A percentile compares a stretch with the other conserved stretches of the same genome.
phyloP scores from a whole-genome alignment of 2,888 invertebrate species.

The Phymatocera aterrima region DNA sequence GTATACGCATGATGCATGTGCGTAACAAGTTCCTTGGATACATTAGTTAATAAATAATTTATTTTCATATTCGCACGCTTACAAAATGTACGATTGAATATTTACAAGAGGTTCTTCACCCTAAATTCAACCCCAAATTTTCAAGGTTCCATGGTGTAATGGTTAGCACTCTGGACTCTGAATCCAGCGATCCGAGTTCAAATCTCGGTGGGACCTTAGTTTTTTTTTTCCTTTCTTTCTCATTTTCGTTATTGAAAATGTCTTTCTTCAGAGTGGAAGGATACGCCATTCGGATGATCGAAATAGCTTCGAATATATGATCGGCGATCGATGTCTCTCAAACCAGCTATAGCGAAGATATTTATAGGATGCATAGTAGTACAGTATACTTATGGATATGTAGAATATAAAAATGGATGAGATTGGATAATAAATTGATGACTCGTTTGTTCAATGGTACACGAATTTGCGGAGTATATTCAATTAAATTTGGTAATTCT shows the following conservation, averaged over 20 bases:
- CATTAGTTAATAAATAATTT: conserved; percentile 23
- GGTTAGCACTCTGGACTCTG: conserved; percentile 49
- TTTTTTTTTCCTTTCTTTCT: conserved; percentile 4
- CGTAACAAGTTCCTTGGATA: not conserved
- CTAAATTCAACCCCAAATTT: not conserved
- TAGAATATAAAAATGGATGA: no score
- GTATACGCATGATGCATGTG: no score
- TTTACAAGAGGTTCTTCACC: not conserved
- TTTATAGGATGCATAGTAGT: no score
- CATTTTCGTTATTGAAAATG: not conserved
- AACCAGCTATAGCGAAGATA: no score
- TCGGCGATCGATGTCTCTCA: not conserved
- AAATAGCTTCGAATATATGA: not conserved
- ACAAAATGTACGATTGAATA: conserved; percentile 7
- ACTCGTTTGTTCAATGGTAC: no score
- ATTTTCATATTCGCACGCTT: not conserved
- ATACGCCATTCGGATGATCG: no score
- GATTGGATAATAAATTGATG: no score
- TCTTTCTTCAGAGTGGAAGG: no score
- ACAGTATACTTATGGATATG: no score
- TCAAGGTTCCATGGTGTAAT: conserved; percentile 49
- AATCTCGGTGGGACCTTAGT: conserved; percentile 45
- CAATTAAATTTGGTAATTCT: not conserved
- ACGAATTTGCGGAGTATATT: no score
- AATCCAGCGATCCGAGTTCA: conserved; percentile 49